phyloP scores from a whole-genome alignment of 2,888 invertebrate species.

The Drosophila fungiperda region DNA sequence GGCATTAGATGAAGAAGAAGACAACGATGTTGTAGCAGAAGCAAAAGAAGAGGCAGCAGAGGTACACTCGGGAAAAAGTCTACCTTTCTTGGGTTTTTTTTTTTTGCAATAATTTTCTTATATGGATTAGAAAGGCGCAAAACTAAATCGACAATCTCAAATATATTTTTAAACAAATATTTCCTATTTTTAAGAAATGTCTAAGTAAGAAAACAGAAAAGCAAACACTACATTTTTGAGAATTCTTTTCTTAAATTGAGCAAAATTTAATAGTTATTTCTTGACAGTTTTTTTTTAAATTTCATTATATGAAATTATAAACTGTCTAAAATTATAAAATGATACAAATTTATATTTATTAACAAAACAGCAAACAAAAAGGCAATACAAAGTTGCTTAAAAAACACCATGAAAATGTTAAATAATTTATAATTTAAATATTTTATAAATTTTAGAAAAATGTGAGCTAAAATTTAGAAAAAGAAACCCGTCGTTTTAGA shows the following conservation, averaged over 20 bases:
- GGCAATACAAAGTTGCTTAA: not conserved
- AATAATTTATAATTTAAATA: not conserved
- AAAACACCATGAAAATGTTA: not conserved
- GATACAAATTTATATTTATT: not conserved
- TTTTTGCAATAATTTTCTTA: not conserved
- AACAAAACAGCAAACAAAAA: not conserved
- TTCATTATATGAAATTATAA: not conserved
- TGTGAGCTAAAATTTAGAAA: not conserved
- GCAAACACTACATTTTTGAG: not conserved
- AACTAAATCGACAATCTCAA: not conserved
- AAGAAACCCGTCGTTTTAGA: not conserved
- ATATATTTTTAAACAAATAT: not conserved
- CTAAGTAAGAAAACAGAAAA: not conserved
- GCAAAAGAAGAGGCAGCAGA: conserved; percentile 24
- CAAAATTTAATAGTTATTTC: not conserved
- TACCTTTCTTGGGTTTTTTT: not conserved
- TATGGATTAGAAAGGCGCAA: not conserved
- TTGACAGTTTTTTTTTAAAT: not conserved
- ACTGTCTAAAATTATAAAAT: not conserved
- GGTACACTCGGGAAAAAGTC: not conserved
- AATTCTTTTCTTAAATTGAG: not conserved
- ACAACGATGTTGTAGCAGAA: conserved; percentile 26
- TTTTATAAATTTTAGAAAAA: not conserved
- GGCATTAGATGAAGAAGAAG: conserved; percentile 44
- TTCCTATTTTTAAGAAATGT: not conserved